These are phyloP conservation scores for Sorex maritimensis DNA, from an alignment of 2,797 vertebrate genomes.

Conservation along the genomic window DNA sequence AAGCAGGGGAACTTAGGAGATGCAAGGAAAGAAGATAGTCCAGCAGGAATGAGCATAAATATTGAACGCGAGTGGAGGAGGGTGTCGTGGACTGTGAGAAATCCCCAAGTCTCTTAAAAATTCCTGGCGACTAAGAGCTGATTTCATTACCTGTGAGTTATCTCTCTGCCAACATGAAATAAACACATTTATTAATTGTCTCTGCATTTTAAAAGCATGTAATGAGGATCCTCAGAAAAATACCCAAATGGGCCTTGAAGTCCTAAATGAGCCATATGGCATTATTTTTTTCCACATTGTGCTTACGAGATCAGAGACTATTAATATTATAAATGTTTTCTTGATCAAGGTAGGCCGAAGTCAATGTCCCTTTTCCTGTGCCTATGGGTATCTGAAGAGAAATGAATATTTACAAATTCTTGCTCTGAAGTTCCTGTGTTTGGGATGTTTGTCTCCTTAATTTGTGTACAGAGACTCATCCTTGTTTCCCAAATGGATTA, in stretches of 20 bases:
- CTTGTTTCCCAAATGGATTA: conserved; percentile 57
- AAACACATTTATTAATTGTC: conserved; percentile 42
- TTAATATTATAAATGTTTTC: conserved; percentile 31
- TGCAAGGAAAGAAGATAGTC: background rate
- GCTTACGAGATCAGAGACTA: conserved; percentile 18
- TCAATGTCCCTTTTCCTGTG: background rate
- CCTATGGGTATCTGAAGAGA: conserved; percentile 13
- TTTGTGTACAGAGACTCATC: conserved; percentile 28
- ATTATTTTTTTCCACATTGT: background rate
- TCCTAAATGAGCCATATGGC: background rate
- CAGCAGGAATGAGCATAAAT: background rate
- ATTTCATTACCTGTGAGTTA: background rate
- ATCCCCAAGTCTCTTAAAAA: background rate
- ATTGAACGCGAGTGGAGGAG: background rate
- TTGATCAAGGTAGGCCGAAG: background rate
- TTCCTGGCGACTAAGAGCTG: background rate
- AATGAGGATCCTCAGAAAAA: conserved; percentile 24
- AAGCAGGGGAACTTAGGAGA: background rate
- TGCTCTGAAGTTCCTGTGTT: conserved; percentile 63
- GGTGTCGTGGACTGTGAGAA: background rate
- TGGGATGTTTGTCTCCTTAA: conserved; percentile 43
- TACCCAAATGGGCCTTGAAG: background rate
- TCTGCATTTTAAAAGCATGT: conserved; percentile 59
- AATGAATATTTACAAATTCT: conserved; percentile 27
- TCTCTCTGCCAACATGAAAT: conserved; percentile 7